Evolutionary conservation across 2,113 vertebrate genomes (phyloP).

Genomic region (Ammodytes marinus): DNA sequence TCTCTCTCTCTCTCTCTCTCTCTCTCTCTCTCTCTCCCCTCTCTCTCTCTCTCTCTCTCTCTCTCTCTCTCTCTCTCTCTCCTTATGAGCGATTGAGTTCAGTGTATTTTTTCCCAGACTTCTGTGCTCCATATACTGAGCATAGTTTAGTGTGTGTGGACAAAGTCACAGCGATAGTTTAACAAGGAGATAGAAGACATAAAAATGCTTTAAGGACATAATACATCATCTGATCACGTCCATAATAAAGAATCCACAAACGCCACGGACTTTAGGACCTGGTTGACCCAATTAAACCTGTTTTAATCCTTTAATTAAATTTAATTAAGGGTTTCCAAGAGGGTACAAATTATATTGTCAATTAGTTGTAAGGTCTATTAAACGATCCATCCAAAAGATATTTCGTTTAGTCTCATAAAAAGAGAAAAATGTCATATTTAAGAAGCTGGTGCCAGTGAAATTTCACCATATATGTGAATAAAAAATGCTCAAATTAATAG

Average conservation of each 20-base stretch:
- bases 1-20: constrained; percentile 23
- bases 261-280: background rate
- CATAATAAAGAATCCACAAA: background rate
- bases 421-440: background rate
- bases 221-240: background rate
- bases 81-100: background rate
- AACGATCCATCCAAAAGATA: background rate
- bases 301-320: background rate
- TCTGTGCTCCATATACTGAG: background rate
- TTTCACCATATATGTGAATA: too few species aligned
- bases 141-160: background rate
- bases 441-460: background rate
- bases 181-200: constrained; percentile 11
- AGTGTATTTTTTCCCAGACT: background rate
- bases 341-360: background rate
- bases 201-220: constrained; percentile 3
- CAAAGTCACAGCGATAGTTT: constrained; percentile 8
- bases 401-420: background rate
- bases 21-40: too few species aligned
- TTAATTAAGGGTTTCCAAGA: background rate
- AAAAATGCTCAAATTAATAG: too few species aligned
- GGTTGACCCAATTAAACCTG: background rate
- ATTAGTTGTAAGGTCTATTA: background rate
- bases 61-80: constrained; percentile 29
- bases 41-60: too few species aligned